These are phyloP conservation scores for Eremobia ochroleuca DNA, from an alignment of 2,888 invertebrate genomes.

Conservation along the genomic window DNA sequence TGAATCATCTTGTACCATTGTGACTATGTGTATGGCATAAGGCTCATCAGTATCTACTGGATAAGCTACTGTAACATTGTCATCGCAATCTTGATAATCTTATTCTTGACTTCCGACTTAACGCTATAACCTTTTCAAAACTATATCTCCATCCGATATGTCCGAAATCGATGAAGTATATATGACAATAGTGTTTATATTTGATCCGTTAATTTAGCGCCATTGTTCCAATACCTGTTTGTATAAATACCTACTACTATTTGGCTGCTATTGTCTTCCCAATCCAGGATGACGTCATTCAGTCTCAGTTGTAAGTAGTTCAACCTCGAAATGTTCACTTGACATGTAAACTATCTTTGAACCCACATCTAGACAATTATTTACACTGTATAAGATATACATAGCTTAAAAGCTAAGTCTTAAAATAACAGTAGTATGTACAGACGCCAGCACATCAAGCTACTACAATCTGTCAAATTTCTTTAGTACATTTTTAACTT, in stretches of 20 bases:
- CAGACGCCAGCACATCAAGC: too few relatives aligned
- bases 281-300: slow-evolving; percentile 40
- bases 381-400: too few relatives aligned
- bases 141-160: not conserved
- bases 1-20: too few relatives aligned
- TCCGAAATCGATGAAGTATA: slow-evolving; percentile 6
- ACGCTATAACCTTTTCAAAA: slow-evolving; percentile 5
- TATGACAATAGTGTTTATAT: slow-evolving; percentile 49
- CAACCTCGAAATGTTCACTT: not conserved
- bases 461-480: too few relatives aligned
- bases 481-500: too few relatives aligned
- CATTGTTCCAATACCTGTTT: slow-evolving; percentile 66
- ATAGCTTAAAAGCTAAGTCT: too few relatives aligned
- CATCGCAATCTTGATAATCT: not conserved
- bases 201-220: slow-evolving; percentile 43
- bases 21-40: not conserved
- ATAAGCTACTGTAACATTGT: not conserved
- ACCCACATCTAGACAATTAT: too few relatives aligned
- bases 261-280: slow-evolving; percentile 60
- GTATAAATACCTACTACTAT: slow-evolving; percentile 61
- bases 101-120: not conserved
- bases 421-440: too few relatives aligned
- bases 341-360: not conserved
- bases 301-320: slow-evolving; percentile 17
- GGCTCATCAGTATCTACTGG: too few relatives aligned